Evolutionary conservation across 2,888 invertebrate genomes (phyloP), one percentile per base, ranked within the genome.

Genomic region (Morpho achilles): DNA sequence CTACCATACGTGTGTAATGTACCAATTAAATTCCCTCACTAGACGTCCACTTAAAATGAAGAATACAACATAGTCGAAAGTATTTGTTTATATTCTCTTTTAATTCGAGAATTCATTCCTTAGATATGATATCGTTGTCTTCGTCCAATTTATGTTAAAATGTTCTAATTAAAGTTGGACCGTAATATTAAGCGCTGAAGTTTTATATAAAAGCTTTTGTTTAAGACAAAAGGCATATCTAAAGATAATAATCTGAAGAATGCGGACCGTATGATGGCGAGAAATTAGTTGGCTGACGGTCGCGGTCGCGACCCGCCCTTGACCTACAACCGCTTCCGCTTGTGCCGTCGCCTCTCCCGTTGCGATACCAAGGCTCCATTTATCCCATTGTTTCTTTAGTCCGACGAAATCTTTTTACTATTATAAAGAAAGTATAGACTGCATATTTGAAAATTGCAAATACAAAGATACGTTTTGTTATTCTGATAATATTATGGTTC

Each of bases 1-100:
- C 66, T 70, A 73, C 71, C 69, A 70, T 61, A 70, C 65, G 67
- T 70, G 72, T 66, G 70, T 69, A 63, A 72, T 69, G 64, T 70
- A 68, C 72, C 69, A 72, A 76, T 83, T 82, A 84, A 84, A 87
- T 84, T 82, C 81, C 79, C 70, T 56, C 67, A 68, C 74, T 72
- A 69, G 76, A 80, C 80, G 81, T 80, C 80, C 83, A 80, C 79
- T 82, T 79, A 5, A 48, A 3, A 32, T 48, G 7, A 16, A 43
- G 9, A 9, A 3, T 7, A 43, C 8, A 9, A 9, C 8, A 43
- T 9, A 43, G 8, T 43, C 42, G 8, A 9, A 7, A 7, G 3
- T 43, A 7, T 9, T 43, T 9, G 3, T 5, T 43, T 7, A 3
- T 9, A 3, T 9, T 9, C 9, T 7, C 42, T 7, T 9, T 43